These are phyloP conservation scores for Chelidonichthys spinosus DNA, from an alignment of 2,797 vertebrate species.

Conservation along the genomic window DNA sequence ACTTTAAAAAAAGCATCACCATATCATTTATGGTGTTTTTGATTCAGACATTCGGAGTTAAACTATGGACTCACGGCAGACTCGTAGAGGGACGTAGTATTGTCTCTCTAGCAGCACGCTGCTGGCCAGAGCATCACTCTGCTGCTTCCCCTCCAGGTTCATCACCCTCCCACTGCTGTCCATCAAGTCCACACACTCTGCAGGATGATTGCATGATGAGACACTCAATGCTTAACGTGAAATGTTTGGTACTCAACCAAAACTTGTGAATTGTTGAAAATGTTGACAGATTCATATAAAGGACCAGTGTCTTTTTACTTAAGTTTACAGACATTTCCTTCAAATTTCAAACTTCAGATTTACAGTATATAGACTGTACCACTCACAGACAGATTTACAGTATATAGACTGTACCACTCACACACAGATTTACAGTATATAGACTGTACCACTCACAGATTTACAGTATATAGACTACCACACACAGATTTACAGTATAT, in stretches of 20 bases:
- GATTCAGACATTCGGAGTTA: background rate
- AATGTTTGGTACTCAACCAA: background rate
- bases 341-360: too few species aligned
- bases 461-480: too few species aligned
- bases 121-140: constrained; percentile 67
- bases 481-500: too few species aligned
- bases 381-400: too few species aligned
- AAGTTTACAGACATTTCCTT: too few species aligned
- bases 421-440: too few species aligned
- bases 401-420: too few species aligned
- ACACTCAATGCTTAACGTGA: too few species aligned
- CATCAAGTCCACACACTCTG: constrained; percentile 80
- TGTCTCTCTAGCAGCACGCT: constrained; percentile 75
- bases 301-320: too few species aligned
- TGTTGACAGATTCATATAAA: too few species aligned
- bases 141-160: constrained; percentile 68
- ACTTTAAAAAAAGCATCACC: background rate
- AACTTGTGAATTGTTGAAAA: background rate
- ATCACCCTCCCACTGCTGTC: constrained; percentile 74
- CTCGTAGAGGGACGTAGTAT: constrained; percentile 71
- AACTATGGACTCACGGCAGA: constrained; percentile 72
- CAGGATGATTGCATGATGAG: background rate
- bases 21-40: background rate
- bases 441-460: too few species aligned
- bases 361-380: too few species aligned